Percentiles rank a stretch among this genome's conserved stretches.
phyloP scores from a whole-genome alignment of 2,888 invertebrate genomes.

The Acanthosepion lycidas region DNA sequence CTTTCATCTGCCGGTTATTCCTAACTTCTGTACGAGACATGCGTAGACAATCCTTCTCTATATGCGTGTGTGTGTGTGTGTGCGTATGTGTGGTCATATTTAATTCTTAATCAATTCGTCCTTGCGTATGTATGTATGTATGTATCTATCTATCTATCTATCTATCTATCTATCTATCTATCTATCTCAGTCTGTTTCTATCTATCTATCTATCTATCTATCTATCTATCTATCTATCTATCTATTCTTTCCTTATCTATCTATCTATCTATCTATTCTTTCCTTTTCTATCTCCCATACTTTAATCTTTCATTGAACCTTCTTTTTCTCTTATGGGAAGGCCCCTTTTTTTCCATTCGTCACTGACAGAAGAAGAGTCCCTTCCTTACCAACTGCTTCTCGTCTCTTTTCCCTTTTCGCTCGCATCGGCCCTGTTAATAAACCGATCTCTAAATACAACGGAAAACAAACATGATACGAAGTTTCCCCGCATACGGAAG shows the following conservation, averaged over 20 bases:
- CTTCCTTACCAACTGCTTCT: neutral
- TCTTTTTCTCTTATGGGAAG: no score
- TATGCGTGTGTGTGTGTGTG: no score
- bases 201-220: neutral
- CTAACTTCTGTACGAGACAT: no score
- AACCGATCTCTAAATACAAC: conserved; percentile 33
- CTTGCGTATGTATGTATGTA: no score
- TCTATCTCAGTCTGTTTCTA: no score
- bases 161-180: no score
- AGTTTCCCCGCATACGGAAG: neutral
- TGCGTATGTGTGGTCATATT: no score
- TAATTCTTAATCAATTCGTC: no score
- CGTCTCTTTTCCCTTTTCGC: neutral
- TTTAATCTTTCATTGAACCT: neutral
- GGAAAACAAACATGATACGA: neutral
- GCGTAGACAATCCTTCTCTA: no score
- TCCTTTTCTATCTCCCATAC: neutral
- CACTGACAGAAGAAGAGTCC: neutral
- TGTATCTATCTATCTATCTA: no score
- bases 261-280: neutral
- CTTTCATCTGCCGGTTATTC: no score
- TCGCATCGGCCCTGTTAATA: neutral
- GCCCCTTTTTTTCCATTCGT: neutral
- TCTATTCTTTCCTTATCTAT: neutral
- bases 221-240: neutral